Evolutionary conservation across 2,797 vertebrate genomes (phyloP).

Genomic region (Poliocrania exsul): DNA sequence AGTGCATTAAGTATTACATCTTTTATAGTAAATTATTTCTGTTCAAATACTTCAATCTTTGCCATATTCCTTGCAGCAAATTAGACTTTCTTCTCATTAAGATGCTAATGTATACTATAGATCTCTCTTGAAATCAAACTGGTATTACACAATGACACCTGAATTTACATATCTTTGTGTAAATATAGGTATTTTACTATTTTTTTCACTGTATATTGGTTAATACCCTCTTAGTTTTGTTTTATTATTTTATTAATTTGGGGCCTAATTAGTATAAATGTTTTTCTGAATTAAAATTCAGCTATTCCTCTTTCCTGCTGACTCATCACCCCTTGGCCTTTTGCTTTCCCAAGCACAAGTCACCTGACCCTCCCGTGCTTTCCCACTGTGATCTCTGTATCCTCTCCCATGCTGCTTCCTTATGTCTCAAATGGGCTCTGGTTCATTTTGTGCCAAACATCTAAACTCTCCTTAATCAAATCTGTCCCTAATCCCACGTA

Average conservation of each 20-base stretch:
- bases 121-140: not conserved
- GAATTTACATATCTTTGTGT: not conserved
- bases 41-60: not conserved
- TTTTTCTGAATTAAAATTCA: not conserved
- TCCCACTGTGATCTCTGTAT: conserved; percentile 17
- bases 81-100: not conserved
- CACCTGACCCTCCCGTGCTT: not conserved
- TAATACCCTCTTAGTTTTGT: not conserved
- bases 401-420: conserved; percentile 52
- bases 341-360: not conserved
- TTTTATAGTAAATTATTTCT: not conserved
- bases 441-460: conserved; percentile 9
- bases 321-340: not conserved
- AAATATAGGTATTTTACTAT: not conserved
- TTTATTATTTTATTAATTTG: not conserved
- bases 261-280: not conserved
- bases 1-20: not conserved
- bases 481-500: not conserved
- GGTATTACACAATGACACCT: not conserved
- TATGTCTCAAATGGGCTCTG: not conserved
- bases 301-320: not conserved
- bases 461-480: not conserved
- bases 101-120: not conserved
- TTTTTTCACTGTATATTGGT: not conserved
- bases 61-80: not conserved